Percentiles rank a stretch among this genome's conserved stretches.
Conservation (phyloP, 2,113 vertebrate genomes). For the Scolopax mira region DNA sequence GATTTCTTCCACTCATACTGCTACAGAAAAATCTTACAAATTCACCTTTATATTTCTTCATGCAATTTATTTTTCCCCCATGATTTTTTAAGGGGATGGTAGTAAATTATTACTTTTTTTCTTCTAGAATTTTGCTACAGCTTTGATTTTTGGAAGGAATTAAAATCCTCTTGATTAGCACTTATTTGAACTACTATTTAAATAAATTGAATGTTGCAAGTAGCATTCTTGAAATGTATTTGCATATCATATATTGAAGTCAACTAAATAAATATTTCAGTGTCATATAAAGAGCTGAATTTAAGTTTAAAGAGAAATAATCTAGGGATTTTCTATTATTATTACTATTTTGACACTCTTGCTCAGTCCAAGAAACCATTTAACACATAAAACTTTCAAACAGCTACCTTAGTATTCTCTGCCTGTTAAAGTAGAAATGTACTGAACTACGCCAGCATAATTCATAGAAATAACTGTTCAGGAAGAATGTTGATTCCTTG, state of each 20-base stretch:
- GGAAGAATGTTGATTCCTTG: background rate
- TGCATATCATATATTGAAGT: background rate
- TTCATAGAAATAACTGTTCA: slow-evolving; percentile 9
- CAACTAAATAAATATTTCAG: background rate
- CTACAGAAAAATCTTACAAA: background rate
- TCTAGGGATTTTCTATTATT: background rate
- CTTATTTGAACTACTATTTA: background rate
- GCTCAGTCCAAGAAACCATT: background rate
- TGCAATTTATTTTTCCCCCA: background rate
- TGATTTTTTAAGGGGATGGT: fast-evolving
- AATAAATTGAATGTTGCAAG: background rate
- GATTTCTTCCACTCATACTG: background rate
- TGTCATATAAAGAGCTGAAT: background rate
- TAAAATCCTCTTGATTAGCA: background rate
- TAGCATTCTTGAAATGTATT: background rate
- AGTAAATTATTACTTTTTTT: background rate
- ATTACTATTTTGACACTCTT: background rate
- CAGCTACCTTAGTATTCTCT: background rate
- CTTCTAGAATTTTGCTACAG: background rate
- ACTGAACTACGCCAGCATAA: background rate
- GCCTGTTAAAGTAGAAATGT: background rate
- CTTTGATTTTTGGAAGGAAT: background rate
- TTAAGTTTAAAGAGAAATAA: background rate
- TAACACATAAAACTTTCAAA: background rate
- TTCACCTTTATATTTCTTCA: background rate